Evolutionary conservation across 2,797 vertebrate species (phyloP).

Genomic region (Gallirallus australis): DNA sequence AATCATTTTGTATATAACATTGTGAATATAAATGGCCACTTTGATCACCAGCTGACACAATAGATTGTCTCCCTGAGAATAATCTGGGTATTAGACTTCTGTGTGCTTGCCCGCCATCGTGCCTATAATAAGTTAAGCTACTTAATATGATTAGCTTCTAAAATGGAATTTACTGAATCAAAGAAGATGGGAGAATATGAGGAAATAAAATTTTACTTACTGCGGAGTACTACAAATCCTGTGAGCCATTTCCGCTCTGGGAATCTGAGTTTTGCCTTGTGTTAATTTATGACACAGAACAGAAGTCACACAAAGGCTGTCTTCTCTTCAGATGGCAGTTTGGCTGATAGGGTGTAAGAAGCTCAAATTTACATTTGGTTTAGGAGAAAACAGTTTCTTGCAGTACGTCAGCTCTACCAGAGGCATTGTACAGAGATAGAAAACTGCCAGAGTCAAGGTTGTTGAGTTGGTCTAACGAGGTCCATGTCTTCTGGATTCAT

Average conservation of each 20-base stretch:
- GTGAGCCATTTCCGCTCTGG: background rate
- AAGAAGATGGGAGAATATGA: background rate
- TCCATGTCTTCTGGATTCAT: background rate
- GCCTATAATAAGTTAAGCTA: conserved; percentile 1
- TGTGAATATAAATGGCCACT: background rate
- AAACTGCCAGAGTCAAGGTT: background rate
- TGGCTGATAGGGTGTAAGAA: background rate
- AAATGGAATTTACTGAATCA: conserved; percentile 25
- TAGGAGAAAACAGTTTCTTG: background rate
- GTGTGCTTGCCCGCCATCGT: background rate
- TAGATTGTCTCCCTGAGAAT: background rate
- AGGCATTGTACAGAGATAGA: background rate
- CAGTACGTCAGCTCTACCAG: background rate
- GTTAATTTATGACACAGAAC: background rate
- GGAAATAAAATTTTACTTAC: background rate
- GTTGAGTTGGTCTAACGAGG: background rate
- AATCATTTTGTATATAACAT: background rate
- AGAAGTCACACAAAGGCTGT: background rate
- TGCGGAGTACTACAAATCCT: background rate
- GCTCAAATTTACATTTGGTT: background rate
- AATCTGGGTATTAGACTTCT: conserved; percentile 14
- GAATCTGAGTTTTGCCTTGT: background rate
- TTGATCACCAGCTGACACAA: background rate
- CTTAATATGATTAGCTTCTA: conserved; percentile 31
- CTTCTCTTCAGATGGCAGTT: background rate